phyloP scores from a whole-genome alignment of 2,888 invertebrate species.

The Andrena praecox region DNA sequence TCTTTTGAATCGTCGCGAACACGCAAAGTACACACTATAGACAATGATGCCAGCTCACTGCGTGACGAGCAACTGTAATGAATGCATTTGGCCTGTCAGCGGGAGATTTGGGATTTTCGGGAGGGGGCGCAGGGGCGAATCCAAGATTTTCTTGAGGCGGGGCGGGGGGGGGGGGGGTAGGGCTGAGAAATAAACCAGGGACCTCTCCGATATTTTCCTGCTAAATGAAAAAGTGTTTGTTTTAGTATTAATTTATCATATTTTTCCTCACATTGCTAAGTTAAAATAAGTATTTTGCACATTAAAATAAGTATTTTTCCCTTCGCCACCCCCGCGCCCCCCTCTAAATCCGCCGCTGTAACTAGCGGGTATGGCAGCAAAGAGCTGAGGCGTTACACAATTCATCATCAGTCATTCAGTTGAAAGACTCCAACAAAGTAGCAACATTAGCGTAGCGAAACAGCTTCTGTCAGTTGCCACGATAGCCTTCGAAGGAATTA shows the following conservation, averaged over 20 bases:
- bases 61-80: slow-evolving; percentile 12
- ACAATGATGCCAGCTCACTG: not conserved
- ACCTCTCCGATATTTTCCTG: too few species aligned
- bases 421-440: slow-evolving; percentile 1
- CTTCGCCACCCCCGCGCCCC: too few species aligned
- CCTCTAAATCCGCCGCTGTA: not conserved
- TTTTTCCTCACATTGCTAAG: too few species aligned
- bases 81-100: not conserved
- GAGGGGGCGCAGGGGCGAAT: too few species aligned
- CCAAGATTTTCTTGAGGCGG: too few species aligned
- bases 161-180: too few species aligned
- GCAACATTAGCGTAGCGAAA: slow-evolving; percentile 10
- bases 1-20: not conserved
- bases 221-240: too few species aligned
- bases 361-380: slow-evolving; percentile 30
- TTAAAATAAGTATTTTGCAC: too few species aligned
- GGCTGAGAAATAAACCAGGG: too few species aligned
- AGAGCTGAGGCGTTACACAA: slow-evolving; percentile 12
- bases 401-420: slow-evolving; percentile 31
- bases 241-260: too few species aligned
- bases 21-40: slow-evolving; percentile 10
- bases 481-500: not conserved
- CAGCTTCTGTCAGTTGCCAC: not conserved
- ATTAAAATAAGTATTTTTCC: too few species aligned
- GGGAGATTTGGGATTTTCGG: too few species aligned